These are phyloP conservation scores for Megalopta genalis DNA, from an alignment of 1,140 invertebrate genomes.

Conservation along the genomic window DNA sequence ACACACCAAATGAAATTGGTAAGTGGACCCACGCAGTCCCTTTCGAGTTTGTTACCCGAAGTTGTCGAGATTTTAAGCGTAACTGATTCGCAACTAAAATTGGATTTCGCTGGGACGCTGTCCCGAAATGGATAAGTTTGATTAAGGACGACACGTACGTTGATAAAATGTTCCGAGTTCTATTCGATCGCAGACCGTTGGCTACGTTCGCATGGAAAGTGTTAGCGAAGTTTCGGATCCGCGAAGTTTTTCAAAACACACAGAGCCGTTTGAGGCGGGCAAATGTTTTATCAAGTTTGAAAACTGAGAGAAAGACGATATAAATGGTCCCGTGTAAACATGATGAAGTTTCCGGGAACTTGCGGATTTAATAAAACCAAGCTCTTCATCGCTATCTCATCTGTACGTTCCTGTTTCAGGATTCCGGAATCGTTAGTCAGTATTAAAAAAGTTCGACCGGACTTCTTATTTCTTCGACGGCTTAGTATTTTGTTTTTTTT, in stretches of 20 bases:
- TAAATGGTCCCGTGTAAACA: background rate
- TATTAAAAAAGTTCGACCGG: too few relatives aligned
- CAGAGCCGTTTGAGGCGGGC: background rate
- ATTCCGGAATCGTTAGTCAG: too few relatives aligned
- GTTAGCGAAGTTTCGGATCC: background rate
- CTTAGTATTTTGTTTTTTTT: too few relatives aligned
- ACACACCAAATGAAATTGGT: background rate
- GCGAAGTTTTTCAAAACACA: background rate
- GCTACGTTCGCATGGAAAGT: background rate
- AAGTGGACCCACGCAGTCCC: background rate
- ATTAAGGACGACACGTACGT: background rate
- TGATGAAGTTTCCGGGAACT: too few relatives aligned
- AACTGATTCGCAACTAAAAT: slow-evolving; percentile 2
- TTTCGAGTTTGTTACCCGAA: background rate
- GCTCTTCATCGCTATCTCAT: too few relatives aligned
- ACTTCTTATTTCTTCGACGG: too few relatives aligned
- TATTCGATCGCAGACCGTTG: background rate
- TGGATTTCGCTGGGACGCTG: background rate
- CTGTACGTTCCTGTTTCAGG: too few relatives aligned
- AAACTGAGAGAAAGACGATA: background rate
- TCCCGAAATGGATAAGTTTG: background rate
- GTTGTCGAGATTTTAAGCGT: background rate
- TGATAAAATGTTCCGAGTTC: slow-evolving; percentile 10
- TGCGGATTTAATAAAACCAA: too few relatives aligned
- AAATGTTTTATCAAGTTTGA: background rate